Evolutionary conservation across 2,797 vertebrate species (phyloP), one percentile per base, ranked within the genome.

Genomic region (Luscinia luscinia): DNA sequence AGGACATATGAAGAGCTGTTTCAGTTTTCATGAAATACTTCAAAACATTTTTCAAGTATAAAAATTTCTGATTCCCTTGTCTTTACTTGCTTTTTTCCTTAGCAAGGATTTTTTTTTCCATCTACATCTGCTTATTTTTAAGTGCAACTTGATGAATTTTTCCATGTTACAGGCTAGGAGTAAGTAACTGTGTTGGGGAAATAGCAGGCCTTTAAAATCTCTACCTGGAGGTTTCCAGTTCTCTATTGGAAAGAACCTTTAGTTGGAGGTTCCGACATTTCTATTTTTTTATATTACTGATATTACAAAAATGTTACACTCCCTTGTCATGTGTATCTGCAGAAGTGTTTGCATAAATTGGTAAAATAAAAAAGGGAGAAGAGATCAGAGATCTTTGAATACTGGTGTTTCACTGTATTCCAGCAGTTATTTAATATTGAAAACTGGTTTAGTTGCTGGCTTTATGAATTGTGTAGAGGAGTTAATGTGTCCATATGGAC

Each of bases 401-500:
- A 73, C n/a, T 45, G 45, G 32, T 46, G 32, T 81, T 86, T 84
- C 19, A 5, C 49, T 91, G 67, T 66, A 78, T 95, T 93, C 77
- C 51, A 74, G 58, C 54, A 87, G 36, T 67, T 84, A 64, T 36
- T 93, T 93, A 94, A 75, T 67, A 59, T 8, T 89, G 90, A 75
- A 93, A 92, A 75, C 82, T 77, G 49, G 48, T 90, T 82, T 95
- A 80, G 93, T 93, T 93, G 85, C 80, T 96, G 82, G 84, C 87
- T 93, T 96, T 90, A 75, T 96, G 94, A 89, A 91, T 95, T 95
- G 84, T 94, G 55, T 89, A 78, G 83, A 94, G 80, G 87, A 93
- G 70, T 94, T 96, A 96, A 87, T 95, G 89, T 87, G 87, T 95
- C 96, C 83, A 63, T 97, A 95, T 96, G 93, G 94, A 86, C 90